Evolutionary conservation across 2,113 vertebrate genomes (phyloP), one percentile per base, ranked within the genome.

Genomic region (Dicaeum eximium): DNA sequence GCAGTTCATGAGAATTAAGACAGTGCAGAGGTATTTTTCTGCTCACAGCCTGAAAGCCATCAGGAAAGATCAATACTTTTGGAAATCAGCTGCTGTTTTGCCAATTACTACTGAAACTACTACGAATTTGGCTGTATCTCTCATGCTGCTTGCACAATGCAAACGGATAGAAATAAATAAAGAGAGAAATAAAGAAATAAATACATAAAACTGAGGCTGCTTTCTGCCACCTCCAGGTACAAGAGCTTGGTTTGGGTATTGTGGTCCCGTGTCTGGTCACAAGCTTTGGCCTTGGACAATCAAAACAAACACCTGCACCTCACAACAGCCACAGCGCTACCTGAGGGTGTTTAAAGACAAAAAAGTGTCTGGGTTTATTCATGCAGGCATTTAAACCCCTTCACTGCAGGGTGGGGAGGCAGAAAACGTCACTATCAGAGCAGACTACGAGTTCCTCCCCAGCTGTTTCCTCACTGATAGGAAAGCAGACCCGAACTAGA

Each of bases 91-190:
- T 50, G 31, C 28, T 33, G 16, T 31, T 78, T 50, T 10, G 11
- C 9, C 21, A 57, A 6, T n/a, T 74, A 12, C 8, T 50, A 17
- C 22, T 66, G 44, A 64, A 94, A 64, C 1, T 1, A 7, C 33
- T 8, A 8, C 1, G 3, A n/a, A 58, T 35, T 38, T 33, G 21
- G 4, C 21, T 24, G 0, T 21, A 37, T 25, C 25, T 70, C 74
- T 47, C 37, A 45, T 45, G 28, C 9, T 81, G 5, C 13, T 80
- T 48, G 15, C 30, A 51, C 25, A 22, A n/a, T 16, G 14, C 20
- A 73, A 90, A 30, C 4, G 1, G 65, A 47, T 2, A 13, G 5
- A 47, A 64, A 38, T 14, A 31, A 51, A 53, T 1, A 7, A 23
- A 42, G 47, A 42, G 23, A 37, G 2, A 44, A 61, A 44, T 7